Conservation (phyloP, 30 jellyfish, hydroid and myxozoan genomes). For the Morbakka virulenta region DNA sequence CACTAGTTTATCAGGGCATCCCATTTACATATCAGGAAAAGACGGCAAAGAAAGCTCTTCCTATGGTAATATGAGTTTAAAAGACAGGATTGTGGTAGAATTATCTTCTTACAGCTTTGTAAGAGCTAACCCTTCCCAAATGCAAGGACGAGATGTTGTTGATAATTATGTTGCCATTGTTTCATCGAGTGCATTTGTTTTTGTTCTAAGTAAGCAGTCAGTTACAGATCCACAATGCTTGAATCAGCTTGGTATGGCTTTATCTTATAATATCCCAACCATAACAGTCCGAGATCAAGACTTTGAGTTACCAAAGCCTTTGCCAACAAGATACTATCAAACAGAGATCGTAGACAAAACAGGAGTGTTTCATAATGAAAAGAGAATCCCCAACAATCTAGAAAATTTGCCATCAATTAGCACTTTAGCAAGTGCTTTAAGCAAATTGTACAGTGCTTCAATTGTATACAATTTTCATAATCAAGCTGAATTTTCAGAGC, state of each 20-base stretch:
- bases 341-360: conserved; percentile 70
- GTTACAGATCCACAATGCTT: conserved; percentile 50
- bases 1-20: neutral
- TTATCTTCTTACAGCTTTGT: conserved; percentile 64
- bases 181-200: conserved; percentile 71
- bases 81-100: conserved; percentile 48
- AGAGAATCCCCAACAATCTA: neutral
- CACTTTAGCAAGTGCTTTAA: conserved; percentile 34
- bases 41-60: neutral
- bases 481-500: conserved; percentile 12
- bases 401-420: conserved; percentile 13
- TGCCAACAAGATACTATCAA: conserved; percentile 57
- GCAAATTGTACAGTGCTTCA: conserved; percentile 21
- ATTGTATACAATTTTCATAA: neutral
- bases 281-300: conserved; percentile 65
- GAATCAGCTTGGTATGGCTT: conserved; percentile 86
- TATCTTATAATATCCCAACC: conserved; percentile 77
- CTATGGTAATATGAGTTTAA: conserved; percentile 10
- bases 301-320: conserved; percentile 50
- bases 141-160: conserved; percentile 21
- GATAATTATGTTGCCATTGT: conserved; percentile 67
- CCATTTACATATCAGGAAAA: neutral
- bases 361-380: neutral
- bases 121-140: conserved; percentile 45
- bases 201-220: conserved; percentile 38